Base-by-base conservation (phyloP, 2,888 invertebrate genomes). In the Cordylochernes scorpioides region DNA sequence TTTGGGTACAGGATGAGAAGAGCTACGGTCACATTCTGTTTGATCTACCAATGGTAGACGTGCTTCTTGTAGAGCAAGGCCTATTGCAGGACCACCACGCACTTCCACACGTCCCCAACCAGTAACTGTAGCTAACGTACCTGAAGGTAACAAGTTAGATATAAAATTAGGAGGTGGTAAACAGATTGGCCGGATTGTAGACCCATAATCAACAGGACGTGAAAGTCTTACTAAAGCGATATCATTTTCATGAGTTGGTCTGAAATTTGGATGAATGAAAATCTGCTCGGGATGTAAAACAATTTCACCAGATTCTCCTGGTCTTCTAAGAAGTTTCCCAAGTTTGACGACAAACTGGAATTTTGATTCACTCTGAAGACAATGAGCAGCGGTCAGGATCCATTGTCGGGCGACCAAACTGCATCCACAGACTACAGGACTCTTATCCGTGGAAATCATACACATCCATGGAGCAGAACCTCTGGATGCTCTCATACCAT, bases 321-420 rank as follows among this genome's bases (percentile, higher is more conserved):
- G 33, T 12, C 32, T 17, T 24, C 36, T 25, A 17, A 36, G 37
- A 17, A 36, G 32, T 22, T 41, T 42, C 3, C 42, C 42, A 10
- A 42, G 36, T 28, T 39, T 41, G 3, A 42, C 31, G 8, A 28
- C 15, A 3, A 41, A 24, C 9, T 29, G 28, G 4, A 33, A 28
- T 4, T 15, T 24, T 5, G 29, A 21, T 4, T 33, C 31, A 15
- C 31, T 29, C 7, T 13, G 19, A 29, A 42, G 32, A 24, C 43
- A 43, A 28, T 43, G 43, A 8, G 42, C 42, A 5, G 43, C 43
- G 10, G 43, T 42, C 4, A 42, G 29, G 3, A 41, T 30, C 43
- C 43, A 43, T n/a, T 29, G 24, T 6, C 30, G 25, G 15, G 35
- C 31, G 10, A 43, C 29, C 6, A 43, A 28, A 12, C 33, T 30